Base-by-base conservation (phyloP, 2,888 invertebrate species). In the Drosophila putrida region DNA sequence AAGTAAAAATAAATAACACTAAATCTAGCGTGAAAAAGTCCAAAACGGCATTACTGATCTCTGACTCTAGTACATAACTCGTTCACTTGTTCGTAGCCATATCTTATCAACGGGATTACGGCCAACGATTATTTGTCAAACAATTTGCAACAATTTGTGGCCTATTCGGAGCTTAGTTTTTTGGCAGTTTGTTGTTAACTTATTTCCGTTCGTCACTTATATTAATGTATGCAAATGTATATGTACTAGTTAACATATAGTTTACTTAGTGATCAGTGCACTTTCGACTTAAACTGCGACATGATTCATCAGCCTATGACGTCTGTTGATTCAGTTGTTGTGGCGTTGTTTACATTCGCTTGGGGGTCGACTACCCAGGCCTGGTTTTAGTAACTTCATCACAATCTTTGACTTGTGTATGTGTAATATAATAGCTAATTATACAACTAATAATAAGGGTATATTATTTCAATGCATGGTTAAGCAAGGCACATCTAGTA, bases 231-330 rank as follows among this genome's bases (percentile, higher is more conserved):
- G 28, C 4, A 47, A 41, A 33, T 4, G 28, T 46, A 33, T 1
- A 20, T 25, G 5, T n/a, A 43, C 3, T 11, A 25, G 6, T 49
- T 20, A 11, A n/a, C 27, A 43, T 13, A 25, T n/a, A 36, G 9
- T 8, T 9, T 41, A 13, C 15, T 11, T 27, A 25, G 13, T 41
- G 62, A 54, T 54, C 54, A 46, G 25, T 28, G 5, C 50, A 9
- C 13, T 35, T 38, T 57, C 15, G 4, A 11, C 54, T 13, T 20
- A 4, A 41, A 20, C 28, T 25, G 4, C 20, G 31, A 33, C 11
- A 62, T 74, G 75, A 74, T 20, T 70, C 75, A 75, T 35, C 9
- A 6, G n/a, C 20, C 49, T 58, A 27, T 65, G 71, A 61, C 58
- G 61, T 71, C 50, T 27, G 15, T 28, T 38, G 27, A 35, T 20